These are phyloP conservation scores for Argynnis bischoffii DNA, from an alignment of 2,888 invertebrate species.

Conservation along the genomic window DNA sequence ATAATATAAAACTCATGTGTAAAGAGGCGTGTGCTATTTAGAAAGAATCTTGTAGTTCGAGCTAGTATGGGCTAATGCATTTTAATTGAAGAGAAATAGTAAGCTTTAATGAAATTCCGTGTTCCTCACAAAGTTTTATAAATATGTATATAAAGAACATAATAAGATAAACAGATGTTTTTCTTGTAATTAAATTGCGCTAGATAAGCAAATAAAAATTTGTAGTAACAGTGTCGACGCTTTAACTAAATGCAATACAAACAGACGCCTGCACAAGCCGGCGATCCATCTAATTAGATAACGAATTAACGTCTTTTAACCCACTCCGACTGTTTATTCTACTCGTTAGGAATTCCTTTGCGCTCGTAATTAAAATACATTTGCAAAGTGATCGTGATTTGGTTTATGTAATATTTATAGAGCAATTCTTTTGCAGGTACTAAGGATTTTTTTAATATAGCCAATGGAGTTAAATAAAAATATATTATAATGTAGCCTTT, in stretches of 20 bases:
- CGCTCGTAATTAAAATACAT: conserved; percentile 58
- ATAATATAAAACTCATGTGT: too few species aligned
- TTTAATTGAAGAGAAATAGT: too few species aligned
- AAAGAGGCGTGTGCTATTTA: too few species aligned
- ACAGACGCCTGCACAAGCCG: conserved; percentile 32
- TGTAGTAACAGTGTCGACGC: conserved; percentile 18
- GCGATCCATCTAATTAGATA: conserved; percentile 66
- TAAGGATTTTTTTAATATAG: too few species aligned
- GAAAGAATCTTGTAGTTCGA: too few species aligned
- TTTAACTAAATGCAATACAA: conserved; percentile 36
- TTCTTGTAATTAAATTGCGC: conserved; percentile 20
- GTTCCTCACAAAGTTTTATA: too few species aligned
- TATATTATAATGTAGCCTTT: too few species aligned
- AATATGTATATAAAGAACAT: too few species aligned
- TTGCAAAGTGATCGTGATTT: conserved; percentile 51
- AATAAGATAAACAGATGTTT: conserved; percentile 13
- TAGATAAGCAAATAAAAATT: conserved; percentile 14
- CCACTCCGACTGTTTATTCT: conserved; percentile 58
- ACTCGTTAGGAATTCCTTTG: conserved; percentile 61
- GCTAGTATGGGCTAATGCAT: too few species aligned
- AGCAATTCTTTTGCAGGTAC: too few species aligned
- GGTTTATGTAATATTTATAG: background rate
- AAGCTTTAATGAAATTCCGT: too few species aligned
- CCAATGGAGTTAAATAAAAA: too few species aligned
- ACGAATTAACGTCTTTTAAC: conserved; percentile 74